Percentiles rank a stretch among this genome's conserved stretches.
These are phyloP conservation scores for Condylostylus longicornis DNA, from an alignment of 1,140 invertebrate species.

Conservation along the genomic window DNA sequence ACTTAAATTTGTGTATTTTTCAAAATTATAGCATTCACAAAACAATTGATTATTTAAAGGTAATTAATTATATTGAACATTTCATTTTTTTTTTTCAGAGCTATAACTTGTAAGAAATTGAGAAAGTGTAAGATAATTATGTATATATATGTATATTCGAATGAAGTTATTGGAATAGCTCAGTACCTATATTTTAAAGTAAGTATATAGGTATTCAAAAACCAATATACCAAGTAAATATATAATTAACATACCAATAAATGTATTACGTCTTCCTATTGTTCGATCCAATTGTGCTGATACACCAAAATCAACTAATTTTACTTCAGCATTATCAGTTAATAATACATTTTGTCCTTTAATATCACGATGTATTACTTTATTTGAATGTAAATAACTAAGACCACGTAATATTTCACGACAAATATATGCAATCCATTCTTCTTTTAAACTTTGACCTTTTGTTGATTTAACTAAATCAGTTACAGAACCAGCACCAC, in stretches of 20 bases:
- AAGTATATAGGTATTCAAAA: too few relatives aligned
- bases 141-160: too few relatives aligned
- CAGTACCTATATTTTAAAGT: too few relatives aligned
- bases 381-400: slow-evolving; percentile 94
- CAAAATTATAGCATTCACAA: too few relatives aligned
- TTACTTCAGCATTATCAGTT: slow-evolving; percentile 98
- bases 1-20: too few relatives aligned
- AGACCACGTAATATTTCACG: slow-evolving; percentile 92
- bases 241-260: slow-evolving; percentile 60
- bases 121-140: too few relatives aligned
- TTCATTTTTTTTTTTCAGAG: too few relatives aligned
- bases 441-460: slow-evolving; percentile 94
- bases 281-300: slow-evolving; percentile 98
- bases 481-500: slow-evolving; percentile 95
- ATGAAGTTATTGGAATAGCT: too few relatives aligned
- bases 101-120: too few relatives aligned
- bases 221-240: too few relatives aligned
- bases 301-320: slow-evolving; percentile 99
- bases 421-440: slow-evolving; percentile 99
- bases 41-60: too few relatives aligned
- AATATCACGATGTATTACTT: slow-evolving; percentile 99
- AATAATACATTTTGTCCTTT: slow-evolving; percentile 99
- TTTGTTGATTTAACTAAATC: slow-evolving; percentile 99
- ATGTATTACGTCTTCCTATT: slow-evolving; percentile 96
- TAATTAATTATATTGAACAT: too few relatives aligned